Evolutionary conservation across 2,888 invertebrate species (phyloP).

Genomic region (Chymomyza amoena): DNA sequence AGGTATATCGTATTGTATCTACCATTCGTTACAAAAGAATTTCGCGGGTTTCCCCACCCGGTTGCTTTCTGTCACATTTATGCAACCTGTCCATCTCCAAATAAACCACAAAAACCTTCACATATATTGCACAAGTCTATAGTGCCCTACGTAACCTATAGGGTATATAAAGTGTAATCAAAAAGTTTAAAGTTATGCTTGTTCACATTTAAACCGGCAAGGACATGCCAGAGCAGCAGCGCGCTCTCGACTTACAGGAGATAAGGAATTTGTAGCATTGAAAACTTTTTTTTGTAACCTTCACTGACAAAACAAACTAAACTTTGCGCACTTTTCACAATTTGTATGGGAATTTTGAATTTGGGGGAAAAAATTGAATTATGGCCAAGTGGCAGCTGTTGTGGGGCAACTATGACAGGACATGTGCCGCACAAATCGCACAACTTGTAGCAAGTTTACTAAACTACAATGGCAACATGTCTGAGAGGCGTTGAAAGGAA

Average conservation of each 20-base stretch:
- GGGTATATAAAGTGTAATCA: slow-evolving; percentile 56
- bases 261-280: background rate
- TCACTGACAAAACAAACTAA: slow-evolving; percentile 35
- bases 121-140: background rate
- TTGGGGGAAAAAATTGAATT: background rate
- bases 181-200: slow-evolving; percentile 42
- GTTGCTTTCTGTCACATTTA: too few species aligned
- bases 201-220: background rate
- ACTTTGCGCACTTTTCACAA: background rate
- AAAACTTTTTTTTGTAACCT: background rate
- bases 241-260: background rate
- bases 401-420: background rate
- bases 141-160: background rate
- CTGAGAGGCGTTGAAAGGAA: background rate
- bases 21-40: too few species aligned
- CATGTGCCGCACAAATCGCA: background rate
- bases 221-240: background rate
- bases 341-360: background rate
- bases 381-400: background rate
- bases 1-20: too few species aligned
- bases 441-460: background rate
- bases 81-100: too few species aligned
- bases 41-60: too few species aligned
- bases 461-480: background rate
- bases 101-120: too few species aligned